Evolutionary conservation across 1,140 invertebrate species (phyloP).

Genomic region (Penaeus indicus): DNA sequence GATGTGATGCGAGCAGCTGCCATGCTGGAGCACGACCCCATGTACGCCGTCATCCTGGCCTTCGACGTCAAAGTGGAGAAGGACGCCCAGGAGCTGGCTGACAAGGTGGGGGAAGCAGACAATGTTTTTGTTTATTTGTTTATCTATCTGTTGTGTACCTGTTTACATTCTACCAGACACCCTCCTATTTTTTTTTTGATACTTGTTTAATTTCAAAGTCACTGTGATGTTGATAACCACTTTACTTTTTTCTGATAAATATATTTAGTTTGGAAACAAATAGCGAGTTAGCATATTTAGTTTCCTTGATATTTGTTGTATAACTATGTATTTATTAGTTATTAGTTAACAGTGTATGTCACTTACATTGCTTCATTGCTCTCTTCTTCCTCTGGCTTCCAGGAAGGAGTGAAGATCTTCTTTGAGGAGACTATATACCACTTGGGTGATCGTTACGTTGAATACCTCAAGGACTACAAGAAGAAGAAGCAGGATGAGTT

Average conservation of each 20-base stretch:
- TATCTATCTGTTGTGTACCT: constrained; percentile 89
- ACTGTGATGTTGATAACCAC: too few species aligned
- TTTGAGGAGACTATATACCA: constrained; percentile 99
- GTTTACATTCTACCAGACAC: constrained; percentile 70
- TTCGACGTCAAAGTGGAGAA: constrained; percentile 99
- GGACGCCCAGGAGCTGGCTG: constrained; percentile 97
- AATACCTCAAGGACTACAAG: constrained; percentile 94
- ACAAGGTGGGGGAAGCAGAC: constrained; percentile 86
- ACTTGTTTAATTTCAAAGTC: too few species aligned
- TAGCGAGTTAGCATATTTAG: too few species aligned
- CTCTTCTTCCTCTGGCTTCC: constrained; percentile 69
- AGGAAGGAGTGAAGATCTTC: constrained; percentile 87
- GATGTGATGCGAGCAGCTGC: constrained; percentile 99
- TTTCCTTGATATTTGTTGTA: background rate
- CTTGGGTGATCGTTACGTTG: constrained; percentile 97
- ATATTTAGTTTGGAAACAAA: too few species aligned
- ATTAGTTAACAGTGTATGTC: background rate
- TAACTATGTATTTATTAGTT: background rate
- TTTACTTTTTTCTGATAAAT: too few species aligned
- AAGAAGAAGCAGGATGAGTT: constrained; percentile 93
- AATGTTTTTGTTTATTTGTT: background rate
- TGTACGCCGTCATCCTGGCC: constrained; percentile 97
- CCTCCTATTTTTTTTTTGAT: too few species aligned
- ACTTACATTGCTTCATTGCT: background rate
- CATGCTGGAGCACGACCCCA: constrained; percentile 98